Base-by-base conservation (phyloP, 2,797 vertebrate species). In the Microctenopoma steveboyesi region DNA sequence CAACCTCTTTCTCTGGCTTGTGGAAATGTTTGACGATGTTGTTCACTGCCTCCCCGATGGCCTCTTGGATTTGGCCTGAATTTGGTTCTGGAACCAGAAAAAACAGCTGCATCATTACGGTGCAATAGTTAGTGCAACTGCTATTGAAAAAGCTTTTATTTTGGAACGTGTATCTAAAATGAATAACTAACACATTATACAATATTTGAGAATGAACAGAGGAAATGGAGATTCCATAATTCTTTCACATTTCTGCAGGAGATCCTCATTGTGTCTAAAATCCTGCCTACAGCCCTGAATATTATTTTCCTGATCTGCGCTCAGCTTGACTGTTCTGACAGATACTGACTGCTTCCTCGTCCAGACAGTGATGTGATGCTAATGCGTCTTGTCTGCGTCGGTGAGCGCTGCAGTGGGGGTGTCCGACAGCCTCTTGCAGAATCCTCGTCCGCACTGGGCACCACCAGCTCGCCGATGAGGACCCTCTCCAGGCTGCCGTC, bases 1-100 rank as follows among this genome's bases (percentile, higher is more conserved):
- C 39, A 83, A 97, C 97, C 95, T 98, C 97, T 91, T 98, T 98
- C 76, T 98, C 97, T 14, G 96, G 96, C 74, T 98, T 98, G 89
- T 98, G 96, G 73, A 98, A 98, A 81, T 98, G 96, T 76, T 98
- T 98, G 76, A 97, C 89, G 40, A 98, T 97, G 85, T 95, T 97
- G 88, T 96, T 98, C 64, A 98, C 95, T 0, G 96, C 95, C 89
- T 98, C 97, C 27, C 96, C 95, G 0, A 97, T 94, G 60, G 95
- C 95, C 81, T 98, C 97, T 79, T 98, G 97, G 79, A 98, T 98
- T 80, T 98, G 96, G 15, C 92, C 95, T 0, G 95, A 90, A 0
- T 92, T 98, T 46, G 94, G 96, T 71, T 97, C 97, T 98, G 89
- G 40, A 80, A 68, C 47, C 9, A 70, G 28, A 3, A 16, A 46